Conservation (phyloP, 2,888 invertebrate species). For the Copidosoma aretas region DNA sequence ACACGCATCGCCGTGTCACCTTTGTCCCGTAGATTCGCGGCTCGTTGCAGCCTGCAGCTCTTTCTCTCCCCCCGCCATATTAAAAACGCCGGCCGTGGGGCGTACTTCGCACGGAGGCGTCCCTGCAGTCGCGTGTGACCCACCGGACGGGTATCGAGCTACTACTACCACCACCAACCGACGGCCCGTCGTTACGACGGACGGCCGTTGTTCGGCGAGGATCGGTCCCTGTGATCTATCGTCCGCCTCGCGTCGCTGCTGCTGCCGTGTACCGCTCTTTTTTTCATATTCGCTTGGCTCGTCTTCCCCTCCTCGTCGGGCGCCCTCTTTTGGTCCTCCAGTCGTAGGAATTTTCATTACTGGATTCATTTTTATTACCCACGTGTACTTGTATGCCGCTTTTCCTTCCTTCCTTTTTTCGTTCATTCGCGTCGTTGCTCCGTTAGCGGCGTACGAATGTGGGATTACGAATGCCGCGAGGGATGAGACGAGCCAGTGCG, state of each 20-base stretch:
- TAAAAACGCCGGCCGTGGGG: too few species aligned
- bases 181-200: slow-evolving; percentile 8
- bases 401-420: background rate
- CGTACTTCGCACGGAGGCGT: too few species aligned
- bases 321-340: slow-evolving; percentile 17
- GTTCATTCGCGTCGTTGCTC: background rate
- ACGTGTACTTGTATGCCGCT: too few species aligned
- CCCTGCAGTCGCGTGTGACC: too few species aligned
- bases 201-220: slow-evolving; percentile 23
- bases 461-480: slow-evolving; percentile 10
- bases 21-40: background rate
- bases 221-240: slow-evolving; percentile 26
- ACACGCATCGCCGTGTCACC: background rate
- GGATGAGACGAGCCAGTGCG: too few species aligned
- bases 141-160: too few species aligned
- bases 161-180: too few species aligned
- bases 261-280: background rate
- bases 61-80: too few species aligned
- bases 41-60: background rate
- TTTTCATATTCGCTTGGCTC: background rate
- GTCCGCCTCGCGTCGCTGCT: slow-evolving; percentile 19
- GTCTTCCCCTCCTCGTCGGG: background rate
- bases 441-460: background rate
- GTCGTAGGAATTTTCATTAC: slow-evolving; percentile 36
- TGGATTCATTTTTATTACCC: slow-evolving; percentile 33